Conservation (phyloP, 1,140 invertebrate genomes). For the Cataglyphis hispanica region DNA sequence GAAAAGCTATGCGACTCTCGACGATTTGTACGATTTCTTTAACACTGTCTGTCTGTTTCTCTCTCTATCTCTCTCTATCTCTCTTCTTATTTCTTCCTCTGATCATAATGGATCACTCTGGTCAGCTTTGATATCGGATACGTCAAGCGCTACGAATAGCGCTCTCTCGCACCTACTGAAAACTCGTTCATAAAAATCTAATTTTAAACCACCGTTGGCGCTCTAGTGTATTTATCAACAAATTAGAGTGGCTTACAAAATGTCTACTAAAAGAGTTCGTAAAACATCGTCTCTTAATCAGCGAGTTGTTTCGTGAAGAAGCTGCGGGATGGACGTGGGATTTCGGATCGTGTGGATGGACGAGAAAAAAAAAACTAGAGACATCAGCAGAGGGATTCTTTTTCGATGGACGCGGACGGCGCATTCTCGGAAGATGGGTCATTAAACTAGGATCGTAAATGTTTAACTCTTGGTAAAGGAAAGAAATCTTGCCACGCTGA, state of each 20-base stretch:
- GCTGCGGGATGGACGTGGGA: neutral
- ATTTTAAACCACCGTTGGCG: constrained; percentile 72
- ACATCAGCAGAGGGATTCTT: neutral
- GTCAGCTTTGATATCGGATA: constrained; percentile 78
- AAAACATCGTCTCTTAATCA: constrained; percentile 45
- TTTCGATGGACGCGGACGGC: neutral
- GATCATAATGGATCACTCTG: constrained; percentile 62
- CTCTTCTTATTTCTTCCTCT: neutral
- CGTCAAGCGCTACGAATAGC: constrained; percentile 55
- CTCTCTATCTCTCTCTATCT: neutral
- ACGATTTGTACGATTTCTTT: constrained; percentile 44
- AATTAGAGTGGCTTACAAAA: constrained; percentile 64
- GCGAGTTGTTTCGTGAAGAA: constrained; percentile 21
- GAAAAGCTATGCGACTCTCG: neutral
- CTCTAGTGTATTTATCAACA: constrained; percentile 78
- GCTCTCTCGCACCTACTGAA: constrained; percentile 69
- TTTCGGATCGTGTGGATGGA: neutral
- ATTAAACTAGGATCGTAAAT: constrained; percentile 73
- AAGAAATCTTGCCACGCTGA: constrained; percentile 33
- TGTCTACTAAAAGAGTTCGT: constrained; percentile 3
- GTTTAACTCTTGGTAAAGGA: constrained; percentile 64
- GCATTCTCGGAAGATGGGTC: constrained; percentile 65
- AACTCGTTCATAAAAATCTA: constrained; percentile 77
- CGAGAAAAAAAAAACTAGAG: constrained; percentile 9
- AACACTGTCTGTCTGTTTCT: constrained; percentile 11